Base-by-base conservation (phyloP, 2,797 vertebrate species). In the Iguana delicatissima region DNA sequence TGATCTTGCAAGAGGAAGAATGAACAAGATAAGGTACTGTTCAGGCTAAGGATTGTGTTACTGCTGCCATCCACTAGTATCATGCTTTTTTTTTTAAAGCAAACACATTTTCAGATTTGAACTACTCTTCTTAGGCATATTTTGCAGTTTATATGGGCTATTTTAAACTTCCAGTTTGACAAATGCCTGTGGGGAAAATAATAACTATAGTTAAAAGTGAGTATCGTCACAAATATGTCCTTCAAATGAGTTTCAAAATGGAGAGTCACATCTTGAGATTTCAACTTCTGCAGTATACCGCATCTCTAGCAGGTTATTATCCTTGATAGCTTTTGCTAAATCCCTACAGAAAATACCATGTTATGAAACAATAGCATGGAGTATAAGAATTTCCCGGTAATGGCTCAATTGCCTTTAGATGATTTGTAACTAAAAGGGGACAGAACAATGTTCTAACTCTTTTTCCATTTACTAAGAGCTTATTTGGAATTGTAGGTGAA, bases 141-240 rank as follows among this genome's bases (percentile, higher is more conserved):
- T 83, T 80, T 3, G 1, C 42, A 80, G 64, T 72, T 92, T 91
- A 88, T 88, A 89, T 79, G 72, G 79, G 18, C 32, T 79, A 77
- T 93, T 94, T 96, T 46, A 91, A 91, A 80, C n/a, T 73, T 88
- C 94, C 84, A 20, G 16, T 93, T 94, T 94, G 80, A 90, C 77
- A 93, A 94, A 91, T 84, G 93, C 85, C 87, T 94, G 76, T 76
- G 85, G 90, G 88, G 82, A 77, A 93, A 90, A 86, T 89, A 94
- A 86, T 92, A 92, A 94, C 82, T 86, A 88, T 74, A 92, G 80
- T 91, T 95, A 93, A 92, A 93, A 3, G 35, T 88, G 80, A 87
- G 91, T 90, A 91, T 77, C 80, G 82, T 92, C 91, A 93, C 38
- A 92, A 91, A 64, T 74, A 79, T 84, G 26, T 79, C 62, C 74